Conservation (phyloP, 2,113 vertebrate genomes). For the Thinocorus orbignyianus region DNA sequence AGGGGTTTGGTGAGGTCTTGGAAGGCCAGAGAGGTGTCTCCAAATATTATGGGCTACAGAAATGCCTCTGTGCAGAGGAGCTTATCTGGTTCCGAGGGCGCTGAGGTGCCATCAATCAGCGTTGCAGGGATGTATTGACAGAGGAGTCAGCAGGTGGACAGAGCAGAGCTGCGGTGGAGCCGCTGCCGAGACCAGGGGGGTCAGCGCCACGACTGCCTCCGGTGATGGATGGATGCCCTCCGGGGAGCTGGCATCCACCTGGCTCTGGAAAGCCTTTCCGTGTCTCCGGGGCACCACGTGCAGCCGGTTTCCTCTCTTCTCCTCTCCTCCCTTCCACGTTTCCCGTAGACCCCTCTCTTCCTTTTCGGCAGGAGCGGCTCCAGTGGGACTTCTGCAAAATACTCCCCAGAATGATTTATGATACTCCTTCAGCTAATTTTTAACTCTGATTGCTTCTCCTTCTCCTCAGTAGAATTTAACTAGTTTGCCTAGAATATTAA, state of each 20-base stretch:
- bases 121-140: accelerated
- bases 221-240: background rate
- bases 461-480: slow-evolving; percentile 54
- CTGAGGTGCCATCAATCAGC: accelerated
- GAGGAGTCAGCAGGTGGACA: accelerated
- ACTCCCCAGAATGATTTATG: slow-evolving; percentile 57
- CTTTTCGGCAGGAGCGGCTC: background rate
- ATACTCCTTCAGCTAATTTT: slow-evolving; percentile 63
- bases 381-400: slow-evolving; percentile 28
- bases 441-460: slow-evolving; percentile 32
- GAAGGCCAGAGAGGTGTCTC: background rate
- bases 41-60: background rate
- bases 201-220: accelerated
- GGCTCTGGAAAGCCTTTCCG: background rate
- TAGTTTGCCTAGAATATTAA: slow-evolving; percentile 61
- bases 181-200: background rate
- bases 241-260: accelerated
- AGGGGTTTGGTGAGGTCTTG: too few relatives aligned
- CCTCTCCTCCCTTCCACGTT: accelerated
- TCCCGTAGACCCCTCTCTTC: background rate
- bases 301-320: background rate
- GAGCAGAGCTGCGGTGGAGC: background rate
- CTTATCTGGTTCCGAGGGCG: accelerated
- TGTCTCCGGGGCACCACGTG: accelerated
- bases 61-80: background rate